Evolutionary conservation across 2,797 vertebrate species (phyloP), one percentile per base, ranked within the genome.

Genomic region (Garrulus glandarius): DNA sequence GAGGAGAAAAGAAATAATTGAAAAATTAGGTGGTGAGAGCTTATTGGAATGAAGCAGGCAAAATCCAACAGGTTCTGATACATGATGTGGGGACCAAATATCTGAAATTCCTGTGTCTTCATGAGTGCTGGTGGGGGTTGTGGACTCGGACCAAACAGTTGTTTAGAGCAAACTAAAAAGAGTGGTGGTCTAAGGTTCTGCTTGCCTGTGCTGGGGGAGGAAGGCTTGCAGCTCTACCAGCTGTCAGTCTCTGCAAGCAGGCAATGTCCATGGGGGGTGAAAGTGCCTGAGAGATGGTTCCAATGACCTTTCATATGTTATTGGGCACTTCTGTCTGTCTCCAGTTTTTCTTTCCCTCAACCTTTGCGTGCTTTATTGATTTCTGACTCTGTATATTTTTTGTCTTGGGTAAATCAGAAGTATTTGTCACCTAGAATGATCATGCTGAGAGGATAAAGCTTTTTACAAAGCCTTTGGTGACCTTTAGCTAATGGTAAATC

Each of bases 401-500:
- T 36, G 37, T 94, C 70, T 69, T 60, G 60, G 64, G 59, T 93
- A 93, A 87, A 94, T 90, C 85, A 87, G 70, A 89, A 82, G 74
- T 46, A 57, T 90, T 86, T 93, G 79, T 92, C 89, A 76, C 83
- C 85, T 82, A 27, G 72, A 86, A 91, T 81, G 75, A 46, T 90
- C 87, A 57, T 50, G 87, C 85, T 95, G 95, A 81, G 92, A 90
- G 70, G 24, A 60, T 64, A 92, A 88, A 93, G 87, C 83, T 72
- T 90, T 95, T 70, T 84, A 86, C 85, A 89, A 90, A 94, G 92
- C 64, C 67, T 87, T 76, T 37, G 20, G 70, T 95, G 89, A 92
- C 95, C 93, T 97, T 95, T 93, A 90, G 85, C 90, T 97, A 84
- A 87, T 74, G 77, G 70, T 59, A 79, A 89, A 91, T 94, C 87